phyloP scores from a whole-genome alignment of 2,797 vertebrate genomes.

The Gymnocypris eckloni region DNA sequence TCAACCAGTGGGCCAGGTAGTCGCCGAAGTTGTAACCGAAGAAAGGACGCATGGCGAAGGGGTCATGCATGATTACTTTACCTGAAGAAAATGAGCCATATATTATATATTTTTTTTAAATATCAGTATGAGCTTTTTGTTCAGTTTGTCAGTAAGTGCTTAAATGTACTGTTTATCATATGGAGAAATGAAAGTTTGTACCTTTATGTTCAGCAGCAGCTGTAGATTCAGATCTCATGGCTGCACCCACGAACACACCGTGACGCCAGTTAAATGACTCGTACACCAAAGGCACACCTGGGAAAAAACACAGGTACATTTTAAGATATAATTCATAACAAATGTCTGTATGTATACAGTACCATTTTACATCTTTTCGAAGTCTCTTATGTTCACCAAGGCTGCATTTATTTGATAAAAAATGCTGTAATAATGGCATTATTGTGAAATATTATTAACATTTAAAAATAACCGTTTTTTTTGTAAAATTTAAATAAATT shows the following conservation, averaged over 20 bases:
- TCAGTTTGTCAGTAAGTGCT: not conserved
- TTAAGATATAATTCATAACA: too few species aligned
- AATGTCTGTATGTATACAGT: too few species aligned
- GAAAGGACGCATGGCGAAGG: constrained; percentile 94
- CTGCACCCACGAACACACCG: constrained; percentile 90
- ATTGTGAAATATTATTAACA: not conserved
- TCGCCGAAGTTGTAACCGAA: constrained; percentile 94
- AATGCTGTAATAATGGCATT: not conserved
- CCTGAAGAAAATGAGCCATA: constrained; percentile 70
- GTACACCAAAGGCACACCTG: constrained; percentile 91
- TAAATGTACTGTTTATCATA: not conserved
- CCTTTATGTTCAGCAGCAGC: constrained; percentile 94
- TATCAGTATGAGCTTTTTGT: not conserved
- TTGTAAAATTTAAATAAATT: too few species aligned
- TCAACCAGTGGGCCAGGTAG: constrained; percentile 92
- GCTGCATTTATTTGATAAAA: not conserved
- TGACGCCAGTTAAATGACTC: constrained; percentile 92
- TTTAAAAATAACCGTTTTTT: too few species aligned
- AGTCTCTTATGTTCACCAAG: not conserved
- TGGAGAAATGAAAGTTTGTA: constrained; percentile 56
- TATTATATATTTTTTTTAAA: not conserved
- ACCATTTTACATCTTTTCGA: not conserved
- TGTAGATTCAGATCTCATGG: constrained; percentile 92
- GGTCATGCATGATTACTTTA: constrained; percentile 91
- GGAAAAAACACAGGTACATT: too few species aligned